phyloP scores from a whole-genome alignment of 2,113 vertebrate genomes.

The Himantopus leucocephalus region DNA sequence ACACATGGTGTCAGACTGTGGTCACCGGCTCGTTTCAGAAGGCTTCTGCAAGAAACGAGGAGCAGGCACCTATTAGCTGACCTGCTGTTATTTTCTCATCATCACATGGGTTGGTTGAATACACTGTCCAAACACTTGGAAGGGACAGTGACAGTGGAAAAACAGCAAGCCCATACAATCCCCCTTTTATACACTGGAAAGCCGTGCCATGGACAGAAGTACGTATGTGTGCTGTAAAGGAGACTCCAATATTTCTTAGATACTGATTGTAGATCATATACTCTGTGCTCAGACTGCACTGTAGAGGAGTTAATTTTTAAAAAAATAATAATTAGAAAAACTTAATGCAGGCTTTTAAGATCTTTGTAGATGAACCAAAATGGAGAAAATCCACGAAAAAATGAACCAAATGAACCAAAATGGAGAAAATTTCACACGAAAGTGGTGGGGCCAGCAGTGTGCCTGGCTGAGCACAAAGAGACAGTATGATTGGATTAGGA shows the following conservation, averaged over 20 bases:
- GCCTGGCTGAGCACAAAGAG: not conserved
- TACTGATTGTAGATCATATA: not conserved
- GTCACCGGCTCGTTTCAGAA: not conserved
- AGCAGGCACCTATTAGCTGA: not conserved
- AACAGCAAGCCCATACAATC: not conserved
- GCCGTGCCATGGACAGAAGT: too few relatives aligned
- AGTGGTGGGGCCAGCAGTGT: not conserved
- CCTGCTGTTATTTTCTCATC: not conserved
- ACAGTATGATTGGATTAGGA: not conserved
- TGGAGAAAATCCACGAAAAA: not conserved
- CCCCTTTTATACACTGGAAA: not conserved
- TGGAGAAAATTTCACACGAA: not conserved
- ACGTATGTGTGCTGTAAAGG: not conserved
- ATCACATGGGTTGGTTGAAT: not conserved
- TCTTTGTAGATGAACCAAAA: not conserved
- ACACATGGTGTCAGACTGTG: fast-evolving
- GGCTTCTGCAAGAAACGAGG: not conserved
- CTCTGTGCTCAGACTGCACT: not conserved
- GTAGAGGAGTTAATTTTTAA: not conserved
- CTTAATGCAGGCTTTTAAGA: not conserved
- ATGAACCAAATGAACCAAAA: not conserved
- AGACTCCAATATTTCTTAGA: not conserved
- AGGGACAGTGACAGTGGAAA: not conserved
- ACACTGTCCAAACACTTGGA: not conserved
- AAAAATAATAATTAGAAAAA: not conserved